Evolutionary conservation across 1,140 invertebrate species (phyloP).

Genomic region (Contarinia nasturtii): DNA sequence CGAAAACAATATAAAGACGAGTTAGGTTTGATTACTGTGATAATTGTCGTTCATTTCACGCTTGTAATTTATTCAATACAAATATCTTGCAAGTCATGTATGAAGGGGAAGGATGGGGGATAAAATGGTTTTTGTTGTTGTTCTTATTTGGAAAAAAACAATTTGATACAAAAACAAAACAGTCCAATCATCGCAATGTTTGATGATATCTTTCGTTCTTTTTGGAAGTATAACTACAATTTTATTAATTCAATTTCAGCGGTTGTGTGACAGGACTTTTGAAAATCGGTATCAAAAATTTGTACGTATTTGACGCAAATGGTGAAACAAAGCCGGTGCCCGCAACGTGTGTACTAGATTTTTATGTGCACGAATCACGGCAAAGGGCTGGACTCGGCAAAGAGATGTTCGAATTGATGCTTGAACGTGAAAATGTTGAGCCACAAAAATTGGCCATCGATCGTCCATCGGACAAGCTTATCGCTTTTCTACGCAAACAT

Average conservation of each 20-base stretch:
- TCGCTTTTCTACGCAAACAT: conserved; percentile 67
- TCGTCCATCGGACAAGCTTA: conserved; percentile 70
- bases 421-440: conserved; percentile 44
- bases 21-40: no score
- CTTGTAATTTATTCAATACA: no score
- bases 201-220: no score
- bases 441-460: conserved; percentile 71
- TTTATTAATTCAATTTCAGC: conserved; percentile 25
- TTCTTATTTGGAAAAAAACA: no score
- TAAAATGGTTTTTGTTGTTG: no score
- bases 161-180: no score
- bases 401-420: conserved; percentile 59
- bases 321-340: conserved; percentile 48
- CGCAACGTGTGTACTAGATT: conserved; percentile 67
- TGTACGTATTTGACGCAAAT: conserved; percentile 60
- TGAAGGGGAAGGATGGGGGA: no score
- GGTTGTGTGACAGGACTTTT: conserved; percentile 57
- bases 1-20: no score
- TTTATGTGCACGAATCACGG: conserved; percentile 62
- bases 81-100: no score
- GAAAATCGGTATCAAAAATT: conserved; percentile 66
- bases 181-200: no score
- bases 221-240: no score
- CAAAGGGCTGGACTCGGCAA: conserved; percentile 64
- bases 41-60: no score